Evolutionary conservation across 2,888 invertebrate species (phyloP).

Genomic region (Drosophila limbata): DNA sequence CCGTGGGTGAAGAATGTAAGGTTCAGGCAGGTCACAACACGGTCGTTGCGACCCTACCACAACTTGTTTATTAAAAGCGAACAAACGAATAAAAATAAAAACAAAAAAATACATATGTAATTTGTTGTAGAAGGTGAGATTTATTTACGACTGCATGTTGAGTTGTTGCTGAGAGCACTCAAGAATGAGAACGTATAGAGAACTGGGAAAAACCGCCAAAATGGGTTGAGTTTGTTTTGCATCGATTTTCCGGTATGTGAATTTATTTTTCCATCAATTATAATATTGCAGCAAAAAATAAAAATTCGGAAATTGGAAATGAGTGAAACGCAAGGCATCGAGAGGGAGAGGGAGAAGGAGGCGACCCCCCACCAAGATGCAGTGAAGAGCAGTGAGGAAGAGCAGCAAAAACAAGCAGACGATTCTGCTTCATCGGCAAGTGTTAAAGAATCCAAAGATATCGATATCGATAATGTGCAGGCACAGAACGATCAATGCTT

Average conservation of each 20-base stretch:
- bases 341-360: slow-evolving; percentile 12
- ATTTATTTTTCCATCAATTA: slow-evolving; percentile 29
- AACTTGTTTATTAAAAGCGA: slow-evolving; percentile 77
- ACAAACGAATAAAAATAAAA: slow-evolving; percentile 81
- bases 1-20: neutral
- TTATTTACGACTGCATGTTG: slow-evolving; percentile 66
- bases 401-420: slow-evolving; percentile 19
- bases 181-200: slow-evolving; percentile 68
- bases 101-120: slow-evolving; percentile 72
- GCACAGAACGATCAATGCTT: slow-evolving; percentile 32
- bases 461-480: slow-evolving; percentile 32
- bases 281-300: slow-evolving; percentile 40
- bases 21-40: slow-evolving; percentile 44
- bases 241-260: slow-evolving; percentile 71
- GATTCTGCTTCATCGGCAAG: slow-evolving; percentile 12
- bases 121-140: slow-evolving; percentile 73
- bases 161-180: slow-evolving; percentile 32
- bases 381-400: slow-evolving; percentile 22
- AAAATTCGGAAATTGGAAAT: slow-evolving; percentile 48
- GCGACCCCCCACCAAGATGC: neutral
- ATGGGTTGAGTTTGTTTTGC: slow-evolving; percentile 72
- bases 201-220: slow-evolving; percentile 75
- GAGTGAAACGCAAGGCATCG: slow-evolving; percentile 54
- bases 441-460: slow-evolving; percentile 44
- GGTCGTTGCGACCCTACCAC: slow-evolving; percentile 61